phyloP scores from a whole-genome alignment of 2,113 vertebrate species.

The Elaphurus davidianus region DNA sequence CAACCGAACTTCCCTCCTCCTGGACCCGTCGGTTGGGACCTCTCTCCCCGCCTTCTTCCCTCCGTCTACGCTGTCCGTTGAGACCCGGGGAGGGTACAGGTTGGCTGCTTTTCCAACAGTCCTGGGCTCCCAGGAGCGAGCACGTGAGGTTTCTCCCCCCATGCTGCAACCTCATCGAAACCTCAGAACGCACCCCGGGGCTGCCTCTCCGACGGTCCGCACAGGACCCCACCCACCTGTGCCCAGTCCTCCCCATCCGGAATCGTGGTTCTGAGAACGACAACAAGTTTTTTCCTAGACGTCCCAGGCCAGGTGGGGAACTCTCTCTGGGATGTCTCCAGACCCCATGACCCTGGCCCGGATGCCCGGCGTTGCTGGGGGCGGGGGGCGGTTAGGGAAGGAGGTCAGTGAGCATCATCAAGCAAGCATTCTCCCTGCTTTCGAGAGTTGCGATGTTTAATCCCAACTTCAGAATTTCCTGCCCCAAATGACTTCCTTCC shows the following conservation, averaged over 20 bases:
- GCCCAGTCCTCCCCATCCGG: not conserved
- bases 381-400: not conserved
- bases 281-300: not conserved
- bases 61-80: fast-evolving
- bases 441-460: not conserved
- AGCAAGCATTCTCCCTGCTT: not conserved
- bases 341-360: fast-evolving
- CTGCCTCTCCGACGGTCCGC: not conserved
- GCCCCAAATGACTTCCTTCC: not conserved
- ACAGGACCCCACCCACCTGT: fast-evolving
- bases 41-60: not conserved
- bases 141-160: fast-evolving
- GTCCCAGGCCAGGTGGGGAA: not conserved
- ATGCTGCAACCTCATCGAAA: fast-evolving
- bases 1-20: not conserved
- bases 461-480: not conserved
- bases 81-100: fast-evolving
- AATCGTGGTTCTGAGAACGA: not conserved
- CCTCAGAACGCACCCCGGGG: fast-evolving
- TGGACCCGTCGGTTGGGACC: not conserved
- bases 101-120: not conserved
- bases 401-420: fast-evolving
- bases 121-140: fast-evolving
- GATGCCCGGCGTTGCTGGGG: not conserved
- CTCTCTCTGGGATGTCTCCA: not conserved